phyloP scores from a whole-genome alignment of 2,113 vertebrate genomes.

The Indicator indicator region DNA sequence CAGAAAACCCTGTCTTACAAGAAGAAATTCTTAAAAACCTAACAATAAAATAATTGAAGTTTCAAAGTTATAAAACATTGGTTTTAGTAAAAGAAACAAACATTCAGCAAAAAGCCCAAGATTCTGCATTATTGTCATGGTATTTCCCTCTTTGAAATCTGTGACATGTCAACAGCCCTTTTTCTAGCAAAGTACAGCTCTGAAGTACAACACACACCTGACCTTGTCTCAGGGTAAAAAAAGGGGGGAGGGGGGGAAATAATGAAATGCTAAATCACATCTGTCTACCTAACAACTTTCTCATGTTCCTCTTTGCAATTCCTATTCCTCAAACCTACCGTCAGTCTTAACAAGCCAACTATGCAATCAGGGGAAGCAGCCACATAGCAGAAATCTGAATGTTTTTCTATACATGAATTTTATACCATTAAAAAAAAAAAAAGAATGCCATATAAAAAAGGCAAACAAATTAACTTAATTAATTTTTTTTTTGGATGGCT shows the following conservation, averaged over 20 bases:
- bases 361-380: neutral
- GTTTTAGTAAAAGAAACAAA: neutral
- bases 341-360: neutral
- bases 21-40: neutral
- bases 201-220: neutral
- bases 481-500: neutral
- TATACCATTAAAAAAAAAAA: neutral
- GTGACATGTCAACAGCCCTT: neutral
- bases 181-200: neutral
- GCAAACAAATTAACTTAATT: neutral
- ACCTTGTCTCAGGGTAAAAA: neutral
- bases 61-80: neutral
- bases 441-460: neutral
- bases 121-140: neutral
- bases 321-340: neutral
- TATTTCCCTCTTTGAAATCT: neutral
- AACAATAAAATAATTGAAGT: neutral
- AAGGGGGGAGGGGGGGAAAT: neutral
- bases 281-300: conserved; percentile 30
- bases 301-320: neutral
- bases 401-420: neutral
- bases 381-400: neutral
- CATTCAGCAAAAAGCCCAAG: neutral
- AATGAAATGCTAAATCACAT: neutral
- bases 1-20: neutral